These are phyloP conservation scores for Paradisaea rubra DNA, from an alignment of 2,113 vertebrate genomes.

Conservation along the genomic window DNA sequence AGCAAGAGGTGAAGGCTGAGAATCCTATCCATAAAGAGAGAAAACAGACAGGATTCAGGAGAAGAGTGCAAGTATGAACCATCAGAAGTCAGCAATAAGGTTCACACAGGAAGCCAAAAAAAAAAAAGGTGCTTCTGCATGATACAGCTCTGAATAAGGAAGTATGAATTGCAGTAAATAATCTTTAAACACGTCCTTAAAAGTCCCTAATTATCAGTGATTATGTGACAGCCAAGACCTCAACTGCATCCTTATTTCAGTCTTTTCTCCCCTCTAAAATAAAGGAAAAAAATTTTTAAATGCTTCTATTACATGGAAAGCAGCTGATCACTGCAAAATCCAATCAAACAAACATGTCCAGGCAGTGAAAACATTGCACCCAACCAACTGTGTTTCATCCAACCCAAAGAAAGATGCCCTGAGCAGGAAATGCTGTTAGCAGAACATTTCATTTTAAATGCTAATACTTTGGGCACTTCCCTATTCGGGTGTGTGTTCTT, in stretches of 20 bases:
- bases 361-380: constrained; percentile 9
- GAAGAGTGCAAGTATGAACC: constrained; percentile 59
- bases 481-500: neutral
- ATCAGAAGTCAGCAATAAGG: constrained; percentile 40
- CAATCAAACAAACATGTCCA: neutral
- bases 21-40: constrained; percentile 80
- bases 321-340: neutral
- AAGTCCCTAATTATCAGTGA: neutral
- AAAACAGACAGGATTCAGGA: constrained; percentile 75
- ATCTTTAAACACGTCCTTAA: constrained; percentile 15
- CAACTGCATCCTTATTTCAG: neutral
- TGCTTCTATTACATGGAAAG: neutral
- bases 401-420: constrained; percentile 31
- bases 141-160: constrained; percentile 24
- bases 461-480: neutral
- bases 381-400: neutral
- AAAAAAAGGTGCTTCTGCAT: neutral
- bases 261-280: neutral
- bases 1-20: constrained; percentile 96
- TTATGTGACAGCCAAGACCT: neutral
- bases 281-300: neutral
- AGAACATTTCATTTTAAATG: constrained; percentile 15
- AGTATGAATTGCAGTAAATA: neutral
- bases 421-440: neutral
- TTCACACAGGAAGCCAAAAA: constrained; percentile 16